Conservation (phyloP, 2,888 invertebrate genomes). For the Myopa tessellatipennis region DNA sequence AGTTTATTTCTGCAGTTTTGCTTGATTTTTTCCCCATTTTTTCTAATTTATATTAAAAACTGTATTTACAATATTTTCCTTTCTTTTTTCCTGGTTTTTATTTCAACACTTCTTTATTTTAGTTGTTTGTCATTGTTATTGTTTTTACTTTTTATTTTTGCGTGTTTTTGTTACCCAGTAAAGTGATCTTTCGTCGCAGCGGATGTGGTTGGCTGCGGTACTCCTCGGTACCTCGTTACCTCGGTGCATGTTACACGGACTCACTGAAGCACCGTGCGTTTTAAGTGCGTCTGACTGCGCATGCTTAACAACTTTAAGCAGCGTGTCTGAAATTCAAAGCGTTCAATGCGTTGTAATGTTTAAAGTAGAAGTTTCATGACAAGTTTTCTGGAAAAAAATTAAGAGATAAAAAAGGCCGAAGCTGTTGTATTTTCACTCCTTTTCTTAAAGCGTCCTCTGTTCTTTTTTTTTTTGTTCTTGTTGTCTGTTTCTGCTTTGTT, state of each 20-base stretch:
- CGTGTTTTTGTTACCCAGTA: conserved; percentile 9
- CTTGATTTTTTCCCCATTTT: too few relatives aligned
- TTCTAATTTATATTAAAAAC: too few relatives aligned
- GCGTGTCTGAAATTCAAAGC: background rate
- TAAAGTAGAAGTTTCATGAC: too few relatives aligned
- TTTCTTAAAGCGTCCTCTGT: background rate
- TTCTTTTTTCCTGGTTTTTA: background rate
- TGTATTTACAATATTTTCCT: background rate
- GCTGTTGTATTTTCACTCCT: conserved; percentile 7
- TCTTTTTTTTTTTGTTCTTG: background rate
- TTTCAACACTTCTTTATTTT: background rate
- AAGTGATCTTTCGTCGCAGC: conserved; percentile 9
- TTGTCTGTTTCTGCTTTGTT: conserved; percentile 8
- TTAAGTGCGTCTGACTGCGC: conserved; percentile 14
- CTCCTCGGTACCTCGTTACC: background rate
- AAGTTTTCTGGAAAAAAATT: background rate
- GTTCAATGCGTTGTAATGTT: background rate
- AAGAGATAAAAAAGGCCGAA: background rate
- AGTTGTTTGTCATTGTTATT: background rate
- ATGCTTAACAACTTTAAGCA: background rate
- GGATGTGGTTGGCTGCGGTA: conserved; percentile 5
- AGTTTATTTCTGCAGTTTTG: too few relatives aligned
- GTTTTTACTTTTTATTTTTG: background rate
- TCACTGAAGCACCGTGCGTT: background rate
- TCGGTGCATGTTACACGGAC: background rate